Evolutionary conservation across 2,113 vertebrate species (phyloP).

Genomic region (Osmerus eperlanus): DNA sequence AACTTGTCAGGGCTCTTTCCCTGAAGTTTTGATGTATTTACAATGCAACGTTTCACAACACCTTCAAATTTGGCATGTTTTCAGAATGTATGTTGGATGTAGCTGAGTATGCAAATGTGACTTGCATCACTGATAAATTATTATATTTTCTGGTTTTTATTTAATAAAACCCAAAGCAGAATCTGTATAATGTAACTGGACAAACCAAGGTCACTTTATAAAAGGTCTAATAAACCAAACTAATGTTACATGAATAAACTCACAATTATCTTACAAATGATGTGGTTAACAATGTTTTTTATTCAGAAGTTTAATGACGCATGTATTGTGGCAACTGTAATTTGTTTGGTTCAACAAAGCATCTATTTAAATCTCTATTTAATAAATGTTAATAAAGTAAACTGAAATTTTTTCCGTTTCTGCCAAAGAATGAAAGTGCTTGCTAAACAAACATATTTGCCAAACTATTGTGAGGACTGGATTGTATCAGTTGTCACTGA

Average conservation of each 20-base stretch:
- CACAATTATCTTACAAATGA: neutral
- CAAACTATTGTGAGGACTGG: slow-evolving; percentile 21
- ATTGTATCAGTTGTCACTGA: slow-evolving; percentile 18
- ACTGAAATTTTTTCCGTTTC: neutral
- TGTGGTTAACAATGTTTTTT: neutral
- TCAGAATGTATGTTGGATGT: neutral
- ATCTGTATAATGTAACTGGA: neutral
- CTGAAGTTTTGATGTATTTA: neutral
- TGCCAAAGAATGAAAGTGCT: slow-evolving; percentile 31
- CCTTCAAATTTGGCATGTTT: slow-evolving; percentile 1
- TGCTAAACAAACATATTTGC: slow-evolving; percentile 24
- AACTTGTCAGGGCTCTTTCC: slow-evolving; percentile 49
- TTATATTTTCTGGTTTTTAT: neutral
- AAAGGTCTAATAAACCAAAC: neutral
- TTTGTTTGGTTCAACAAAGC: neutral
- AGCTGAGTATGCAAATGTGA: neutral
- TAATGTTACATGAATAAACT: neutral
- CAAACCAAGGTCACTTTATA: slow-evolving; percentile 6
- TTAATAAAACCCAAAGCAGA: neutral
- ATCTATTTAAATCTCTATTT: neutral
- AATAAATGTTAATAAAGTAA: neutral
- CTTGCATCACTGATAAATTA: neutral
- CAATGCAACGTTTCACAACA: slow-evolving; percentile 26
- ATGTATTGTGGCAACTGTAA: neutral
- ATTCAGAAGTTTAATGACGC: neutral